Evolutionary conservation across 2,888 invertebrate genomes (phyloP), one percentile per base, ranked within the genome.

Genomic region (Epirrhoe alternata): DNA sequence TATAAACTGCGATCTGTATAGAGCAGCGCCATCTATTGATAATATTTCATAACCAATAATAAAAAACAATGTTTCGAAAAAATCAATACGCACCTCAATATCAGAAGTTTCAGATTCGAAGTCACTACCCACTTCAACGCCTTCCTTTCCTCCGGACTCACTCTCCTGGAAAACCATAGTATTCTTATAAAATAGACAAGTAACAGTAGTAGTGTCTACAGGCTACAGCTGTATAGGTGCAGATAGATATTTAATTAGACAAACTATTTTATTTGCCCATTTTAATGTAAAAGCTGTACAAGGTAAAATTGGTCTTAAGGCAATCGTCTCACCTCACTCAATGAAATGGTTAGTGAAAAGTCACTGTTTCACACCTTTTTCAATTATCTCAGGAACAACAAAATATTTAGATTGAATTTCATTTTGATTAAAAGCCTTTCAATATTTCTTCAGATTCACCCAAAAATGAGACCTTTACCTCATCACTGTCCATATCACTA

Each of bases 51-150:
- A 7, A 3, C 8, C n/a, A 3, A 45, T 3, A 2, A 12, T n/a
- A n/a, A n/a, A 14, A 45, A 47, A 16, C 4, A 16, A 6, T 6
- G 14, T 47, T 47, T 6, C 16, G 14, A 6, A 16, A 47, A 16
- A 14, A 3, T 6, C 16, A 8, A n/a, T 5, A 63, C 55, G 85
- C 92, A 97, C 98, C 95, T 98, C 98, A 82, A 98, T 96, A 88
- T 98, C 98, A 31, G 96, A 97, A 47, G 93, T 94, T 71, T 96
- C 96, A 0, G 95, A 95, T 83, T 96, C 96, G 82, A 97, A 97
- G 84, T 95, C 95, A 75, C 96, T 96, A 51, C 93, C 95, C 45
- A 96, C 85, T 74, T 95, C 94, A 4, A 94, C 94, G 71, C 89
- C 82, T 85, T 96, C 95, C 65, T 87, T 94, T 58, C 87, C 86